Evolutionary conservation across 2,888 invertebrate genomes (phyloP), one percentile per base, ranked within the genome.

Genomic region (Lepidochitona cinerea): DNA sequence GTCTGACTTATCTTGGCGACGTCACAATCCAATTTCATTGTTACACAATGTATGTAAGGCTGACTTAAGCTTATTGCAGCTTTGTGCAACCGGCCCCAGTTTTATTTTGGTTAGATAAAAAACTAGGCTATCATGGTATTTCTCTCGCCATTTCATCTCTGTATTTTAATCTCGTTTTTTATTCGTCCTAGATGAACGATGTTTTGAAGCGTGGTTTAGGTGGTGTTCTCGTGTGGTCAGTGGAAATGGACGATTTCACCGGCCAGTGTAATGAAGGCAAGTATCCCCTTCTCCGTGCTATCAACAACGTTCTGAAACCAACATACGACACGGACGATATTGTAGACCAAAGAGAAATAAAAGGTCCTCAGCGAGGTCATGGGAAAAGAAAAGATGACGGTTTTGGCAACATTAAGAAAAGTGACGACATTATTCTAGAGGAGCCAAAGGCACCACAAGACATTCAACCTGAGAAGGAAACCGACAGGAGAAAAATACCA

Each of bases 161-260:
- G n/a, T n/a, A n/a, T n/a, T n/a, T n/a, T n/a, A n/a, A n/a, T n/a
- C n/a, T 18, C 2, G 23, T 49, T 49, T 2, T 49, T 49, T 49
- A 18, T 4, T 69, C 0, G 12, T 53, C 59, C 7, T 41, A 81
- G 81, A 77, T 79, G 26, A 70, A 78, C 18, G 72, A 79, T 69
- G 73, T 82, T 49, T n/a, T 52, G n/a, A 69, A 82, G 37, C 67
- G 78, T 64, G 79, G 74, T 32, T 70, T 86, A 23, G 97, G 97
- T 54, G 98, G 98, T 29, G 96, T 97, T 72, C 97, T 98, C 96
- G 95, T 98, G 68, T 98, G 97, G 97, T 97, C 97, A 0, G 93
- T 97, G 33, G 97, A 98, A 87, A 95, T 97, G 96, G 98, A 98
- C 87, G 98, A 98, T 91, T 98, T 97, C 92, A 93, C 94, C 79